These are phyloP conservation scores for Equus przewalskii DNA, from an alignment of 2,113 vertebrate genomes.

Conservation along the genomic window DNA sequence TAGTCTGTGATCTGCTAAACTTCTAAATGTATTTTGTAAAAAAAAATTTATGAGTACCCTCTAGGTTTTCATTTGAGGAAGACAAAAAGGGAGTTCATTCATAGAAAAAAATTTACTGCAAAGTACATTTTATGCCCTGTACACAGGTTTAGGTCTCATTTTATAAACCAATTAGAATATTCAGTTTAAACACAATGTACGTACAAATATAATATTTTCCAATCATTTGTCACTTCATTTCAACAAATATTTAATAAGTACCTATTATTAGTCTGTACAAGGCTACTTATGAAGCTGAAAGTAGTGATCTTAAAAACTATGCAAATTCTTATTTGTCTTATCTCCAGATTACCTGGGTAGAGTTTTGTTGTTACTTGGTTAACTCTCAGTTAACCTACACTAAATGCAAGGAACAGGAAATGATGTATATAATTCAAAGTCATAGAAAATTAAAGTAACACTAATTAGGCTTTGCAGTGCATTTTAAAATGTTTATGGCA, in stretches of 20 bases:
- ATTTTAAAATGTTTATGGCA: constrained; percentile 37
- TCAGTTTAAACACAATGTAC: constrained; percentile 13
- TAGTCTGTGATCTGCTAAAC: constrained; percentile 49
- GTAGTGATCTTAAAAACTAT: constrained; percentile 15
- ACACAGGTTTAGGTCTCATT: background rate
- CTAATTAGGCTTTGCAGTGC: background rate
- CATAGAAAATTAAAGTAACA: constrained; percentile 31
- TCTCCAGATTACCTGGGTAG: background rate
- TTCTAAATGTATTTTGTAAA: constrained; percentile 55
- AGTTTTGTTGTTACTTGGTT: constrained; percentile 3
- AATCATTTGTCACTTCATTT: constrained; percentile 24
- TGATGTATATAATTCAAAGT: constrained; percentile 1
- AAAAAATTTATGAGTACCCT: background rate
- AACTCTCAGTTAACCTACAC: background rate
- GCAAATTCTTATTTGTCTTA: constrained; percentile 54
- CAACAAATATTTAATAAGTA: constrained; percentile 48
- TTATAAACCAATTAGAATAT: constrained; percentile 57
- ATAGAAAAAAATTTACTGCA: constrained; percentile 46
- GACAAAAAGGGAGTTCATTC: constrained; percentile 45
- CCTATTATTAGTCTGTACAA: background rate
- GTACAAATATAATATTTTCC: background rate
- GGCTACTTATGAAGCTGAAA: constrained; percentile 5
- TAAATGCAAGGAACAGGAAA: constrained; percentile 9
- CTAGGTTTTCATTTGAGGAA: constrained; percentile 58
- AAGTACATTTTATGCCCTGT: constrained; percentile 17